Evolutionary conservation across 1,140 invertebrate genomes (phyloP).

Genomic region (Orius insidiosus): DNA sequence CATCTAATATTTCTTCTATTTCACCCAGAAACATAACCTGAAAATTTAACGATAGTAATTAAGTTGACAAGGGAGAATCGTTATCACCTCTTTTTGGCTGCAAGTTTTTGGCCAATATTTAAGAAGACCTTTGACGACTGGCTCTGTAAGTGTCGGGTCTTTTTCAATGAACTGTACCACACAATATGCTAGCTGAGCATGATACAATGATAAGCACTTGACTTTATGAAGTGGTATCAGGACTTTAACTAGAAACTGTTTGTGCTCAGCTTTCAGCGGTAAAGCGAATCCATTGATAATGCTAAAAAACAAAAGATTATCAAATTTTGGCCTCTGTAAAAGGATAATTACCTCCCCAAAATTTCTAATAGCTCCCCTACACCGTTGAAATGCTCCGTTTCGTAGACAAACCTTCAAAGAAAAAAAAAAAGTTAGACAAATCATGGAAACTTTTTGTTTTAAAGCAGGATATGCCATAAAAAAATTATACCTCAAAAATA

Average conservation of each 20-base stretch:
- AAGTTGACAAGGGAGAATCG: neutral
- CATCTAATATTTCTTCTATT: slow-evolving; percentile 94
- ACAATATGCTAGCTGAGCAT: slow-evolving; percentile 98
- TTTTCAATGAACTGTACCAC: slow-evolving; percentile 99
- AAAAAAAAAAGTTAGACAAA: neutral
- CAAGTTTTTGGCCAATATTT: slow-evolving; percentile 99
- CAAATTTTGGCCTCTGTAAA: neutral
- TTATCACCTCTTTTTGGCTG: slow-evolving; percentile 77
- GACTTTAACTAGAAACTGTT: slow-evolving; percentile 96
- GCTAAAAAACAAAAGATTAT: slow-evolving; percentile 40
- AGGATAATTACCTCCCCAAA: slow-evolving; percentile 52
- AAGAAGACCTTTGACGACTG: slow-evolving; percentile 85
- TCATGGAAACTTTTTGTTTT: slow-evolving; percentile 1
- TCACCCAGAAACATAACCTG: slow-evolving; percentile 94
- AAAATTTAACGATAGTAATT: no score
- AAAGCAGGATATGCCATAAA: neutral
- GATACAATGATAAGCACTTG: slow-evolving; percentile 78
- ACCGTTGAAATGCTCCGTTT: slow-evolving; percentile 99
- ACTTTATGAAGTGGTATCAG: slow-evolving; percentile 84
- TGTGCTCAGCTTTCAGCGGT: slow-evolving; percentile 91
- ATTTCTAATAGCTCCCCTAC: slow-evolving; percentile 97
- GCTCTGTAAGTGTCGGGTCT: slow-evolving; percentile 89
- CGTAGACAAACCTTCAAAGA: slow-evolving; percentile 86
- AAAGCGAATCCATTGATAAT: slow-evolving; percentile 99
- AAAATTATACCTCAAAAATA: slow-evolving; percentile 58